Percentiles rank a stretch among this genome's conserved stretches.
Evolutionary conservation across 2,113 vertebrate species (phyloP).

Genomic region (Embiotoca jacksoni): DNA sequence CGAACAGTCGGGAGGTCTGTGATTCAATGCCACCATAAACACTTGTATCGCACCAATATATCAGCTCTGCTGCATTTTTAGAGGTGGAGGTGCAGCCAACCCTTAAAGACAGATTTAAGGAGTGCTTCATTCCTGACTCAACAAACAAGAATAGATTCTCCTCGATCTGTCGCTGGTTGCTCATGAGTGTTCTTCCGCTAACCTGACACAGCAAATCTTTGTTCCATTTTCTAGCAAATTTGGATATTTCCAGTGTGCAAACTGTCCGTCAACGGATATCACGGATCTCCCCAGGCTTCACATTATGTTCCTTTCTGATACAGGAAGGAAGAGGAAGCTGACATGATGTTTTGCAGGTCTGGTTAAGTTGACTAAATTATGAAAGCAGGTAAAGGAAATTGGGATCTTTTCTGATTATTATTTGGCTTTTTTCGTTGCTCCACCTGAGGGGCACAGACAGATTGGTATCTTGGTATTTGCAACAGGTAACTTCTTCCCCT

Average conservation of each 20-base stretch:
- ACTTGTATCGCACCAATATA: slow-evolving; percentile 4
- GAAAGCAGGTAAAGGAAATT: slow-evolving; percentile 13
- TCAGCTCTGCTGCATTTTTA: not conserved
- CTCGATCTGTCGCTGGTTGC: slow-evolving; percentile 22
- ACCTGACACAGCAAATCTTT: not conserved
- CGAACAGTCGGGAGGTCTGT: not conserved
- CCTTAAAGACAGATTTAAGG: slow-evolving; percentile 27
- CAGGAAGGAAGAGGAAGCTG: slow-evolving; percentile 40
- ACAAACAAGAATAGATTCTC: slow-evolving; percentile 41
- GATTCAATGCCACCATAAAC: slow-evolving; percentile 43
- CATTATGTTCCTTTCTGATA: slow-evolving; percentile 12
- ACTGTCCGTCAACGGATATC: slow-evolving; percentile 23
- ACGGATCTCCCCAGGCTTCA: not conserved
- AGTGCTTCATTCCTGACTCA: slow-evolving; percentile 28
- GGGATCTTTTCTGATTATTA: slow-evolving; percentile 10
- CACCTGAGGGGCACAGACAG: not conserved
- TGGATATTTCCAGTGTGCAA: slow-evolving; percentile 28
- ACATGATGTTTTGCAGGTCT: slow-evolving; percentile 23
- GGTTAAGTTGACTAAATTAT: slow-evolving; percentile 39
- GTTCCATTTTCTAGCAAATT: slow-evolving; percentile 27
- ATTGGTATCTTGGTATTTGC: not conserved
- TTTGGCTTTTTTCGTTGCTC: slow-evolving; percentile 11
- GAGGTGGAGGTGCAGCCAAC: not conserved
- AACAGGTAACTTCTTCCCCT: too few relatives aligned
- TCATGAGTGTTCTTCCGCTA: slow-evolving; percentile 6